These are phyloP conservation scores for Dreissena rostriformis DNA, from an alignment of 1,140 invertebrate species.

Conservation along the genomic window DNA sequence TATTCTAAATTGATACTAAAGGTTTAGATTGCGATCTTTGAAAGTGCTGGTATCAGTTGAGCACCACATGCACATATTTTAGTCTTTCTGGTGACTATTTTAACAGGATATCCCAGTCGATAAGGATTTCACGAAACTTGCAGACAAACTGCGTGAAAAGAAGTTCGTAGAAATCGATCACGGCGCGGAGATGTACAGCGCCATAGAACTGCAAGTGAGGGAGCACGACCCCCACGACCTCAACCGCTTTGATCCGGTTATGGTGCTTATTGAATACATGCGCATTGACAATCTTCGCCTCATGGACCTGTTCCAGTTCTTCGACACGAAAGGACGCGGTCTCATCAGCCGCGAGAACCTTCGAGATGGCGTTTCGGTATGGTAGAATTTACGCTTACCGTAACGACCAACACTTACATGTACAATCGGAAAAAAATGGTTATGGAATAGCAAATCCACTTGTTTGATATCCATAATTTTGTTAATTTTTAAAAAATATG, in stretches of 20 bases:
- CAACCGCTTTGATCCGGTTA: constrained; percentile 69
- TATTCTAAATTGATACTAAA: too few relatives aligned
- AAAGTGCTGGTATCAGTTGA: background rate
- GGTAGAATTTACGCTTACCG: constrained; percentile 2
- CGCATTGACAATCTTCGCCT: constrained; percentile 75
- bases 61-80: background rate
- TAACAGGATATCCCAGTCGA: constrained; percentile 72
- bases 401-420: too few relatives aligned
- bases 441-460: too few relatives aligned
- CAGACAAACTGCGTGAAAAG: constrained; percentile 56
- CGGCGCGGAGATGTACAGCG: constrained; percentile 64
- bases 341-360: constrained; percentile 66
- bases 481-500: background rate
- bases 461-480: background rate
- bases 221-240: constrained; percentile 70
- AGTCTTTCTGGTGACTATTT: background rate
- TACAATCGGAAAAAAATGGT: too few relatives aligned
- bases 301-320: constrained; percentile 73
- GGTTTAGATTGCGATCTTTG: too few relatives aligned
- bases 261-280: constrained; percentile 75
- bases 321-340: constrained; percentile 67
- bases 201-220: constrained; percentile 60
- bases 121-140: constrained; percentile 62
- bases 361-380: constrained; percentile 68
- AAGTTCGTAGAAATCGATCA: constrained; percentile 65